Evolutionary conservation across 2,113 vertebrate genomes (phyloP), one percentile per base, ranked within the genome.

Genomic region (Erythrocebus patas): DNA sequence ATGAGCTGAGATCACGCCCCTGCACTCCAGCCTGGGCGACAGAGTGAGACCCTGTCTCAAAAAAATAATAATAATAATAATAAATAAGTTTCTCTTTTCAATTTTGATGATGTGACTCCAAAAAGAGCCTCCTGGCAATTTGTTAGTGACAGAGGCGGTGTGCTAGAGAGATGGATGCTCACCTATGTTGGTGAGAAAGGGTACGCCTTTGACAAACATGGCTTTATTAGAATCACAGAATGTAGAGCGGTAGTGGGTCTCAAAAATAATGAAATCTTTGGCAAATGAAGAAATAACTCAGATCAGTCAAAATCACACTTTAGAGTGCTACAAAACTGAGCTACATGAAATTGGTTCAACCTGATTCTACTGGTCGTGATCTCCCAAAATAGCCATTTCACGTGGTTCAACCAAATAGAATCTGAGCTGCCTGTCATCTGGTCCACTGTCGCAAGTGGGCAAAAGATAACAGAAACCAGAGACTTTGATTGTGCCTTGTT

Each of bases 291-390:
- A 78, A 81, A 35, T 23, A 72, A 5, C 40, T 43, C 1, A 27
- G 13, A 73, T 14, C 13, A 9, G 6, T 16, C 35, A 25, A 79
- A 12, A n/a, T 30, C 10, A 52, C 0, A 0, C 10, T 59, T 85
- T n/a, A 22, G 18, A 32, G 40, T 80, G 50, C 55, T 66, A 6
- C 16, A 18, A 52, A 64, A 30, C 20, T 30, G 32, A 83, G 55
- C 72, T 68, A 61, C 2, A 0, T 12, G 13, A 73, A 55, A 89
- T 22, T 30, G 8, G 14, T 64, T 59, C 27, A 43, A 6, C 55
- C 40, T 80, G 50, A 91, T 48, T 90, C 30, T 78, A 43, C 79
- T 84, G 6, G 22, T 11, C 64, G 72, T 72, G 55, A 72, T 43
- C 43, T 75, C 30, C 35, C 20, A 55, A 80, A 43, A 23, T 1